phyloP scores from a whole-genome alignment of 2,888 invertebrate species.

The Rhodophaea formosa region DNA sequence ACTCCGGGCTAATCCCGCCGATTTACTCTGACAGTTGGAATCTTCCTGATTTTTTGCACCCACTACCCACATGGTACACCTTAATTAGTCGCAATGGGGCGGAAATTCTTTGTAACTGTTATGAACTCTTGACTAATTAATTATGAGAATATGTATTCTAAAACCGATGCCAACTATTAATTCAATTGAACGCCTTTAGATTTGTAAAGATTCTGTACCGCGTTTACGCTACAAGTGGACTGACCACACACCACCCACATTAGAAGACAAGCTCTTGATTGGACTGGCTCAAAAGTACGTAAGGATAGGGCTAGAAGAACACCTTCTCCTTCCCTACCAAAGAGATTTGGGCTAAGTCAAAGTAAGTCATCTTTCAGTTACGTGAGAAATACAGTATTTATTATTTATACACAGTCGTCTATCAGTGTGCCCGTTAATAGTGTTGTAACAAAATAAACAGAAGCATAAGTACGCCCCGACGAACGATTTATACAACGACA shows the following conservation, averaged over 20 bases:
- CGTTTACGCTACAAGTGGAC: no score
- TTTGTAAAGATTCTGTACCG: no score
- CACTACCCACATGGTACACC: constrained; percentile 62
- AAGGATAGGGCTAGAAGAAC: no score
- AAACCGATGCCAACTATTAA: background rate
- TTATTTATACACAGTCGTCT: constrained; percentile 31
- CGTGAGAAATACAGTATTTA: background rate
- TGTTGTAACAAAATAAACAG: constrained; percentile 59
- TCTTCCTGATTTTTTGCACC: constrained; percentile 70
- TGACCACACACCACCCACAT: no score
- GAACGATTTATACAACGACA: constrained; percentile 55
- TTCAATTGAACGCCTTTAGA: background rate
- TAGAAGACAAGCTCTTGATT: no score
- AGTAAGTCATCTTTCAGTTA: background rate
- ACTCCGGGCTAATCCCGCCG: constrained; percentile 57
- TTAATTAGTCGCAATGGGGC: constrained; percentile 73
- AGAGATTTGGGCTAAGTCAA: background rate
- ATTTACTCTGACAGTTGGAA: constrained; percentile 75
- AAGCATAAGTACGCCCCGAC: constrained; percentile 41
- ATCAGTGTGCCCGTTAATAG: constrained; percentile 34
- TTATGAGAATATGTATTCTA: constrained; percentile 3
- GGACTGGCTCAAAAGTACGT: no score
- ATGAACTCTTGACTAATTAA: constrained; percentile 22
- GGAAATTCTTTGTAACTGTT: constrained; percentile 42
- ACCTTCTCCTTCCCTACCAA: no score